A percentile compares a stretch with the other conserved stretches of the same genome.
These are phyloP conservation scores for Ips nitidus DNA, from an alignment of 1,140 invertebrate species.

Conservation along the genomic window DNA sequence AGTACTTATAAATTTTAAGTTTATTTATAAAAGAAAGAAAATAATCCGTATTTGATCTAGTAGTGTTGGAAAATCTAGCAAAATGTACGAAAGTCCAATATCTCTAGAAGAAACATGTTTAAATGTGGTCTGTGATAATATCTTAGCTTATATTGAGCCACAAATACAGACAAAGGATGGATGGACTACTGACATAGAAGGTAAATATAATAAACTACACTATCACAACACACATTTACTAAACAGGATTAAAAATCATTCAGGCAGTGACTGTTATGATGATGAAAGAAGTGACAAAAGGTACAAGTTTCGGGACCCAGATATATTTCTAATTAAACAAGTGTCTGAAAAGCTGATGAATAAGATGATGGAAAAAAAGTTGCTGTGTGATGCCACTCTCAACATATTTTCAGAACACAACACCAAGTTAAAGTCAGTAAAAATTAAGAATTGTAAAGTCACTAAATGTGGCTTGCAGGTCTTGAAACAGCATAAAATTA, in stretches of 20 bases:
- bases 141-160: conserved; percentile 56
- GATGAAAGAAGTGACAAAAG: conserved; percentile 27
- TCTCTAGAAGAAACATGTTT: conserved; percentile 69
- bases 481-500: conserved; percentile 67
- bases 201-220: conserved; percentile 6
- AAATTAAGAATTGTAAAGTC: conserved; percentile 61
- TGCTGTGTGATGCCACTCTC: conserved; percentile 65
- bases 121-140: conserved; percentile 70
- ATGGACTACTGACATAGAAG: conserved; percentile 20
- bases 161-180: conserved; percentile 31
- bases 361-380: conserved; percentile 64
- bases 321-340: conserved; percentile 67
- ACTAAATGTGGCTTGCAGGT: conserved; percentile 66
- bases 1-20: too few species aligned
- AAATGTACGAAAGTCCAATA: conserved; percentile 66
- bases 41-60: too few species aligned
- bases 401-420: conserved; percentile 66
- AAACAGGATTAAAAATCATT: too few species aligned
- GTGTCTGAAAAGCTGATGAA: conserved; percentile 68
- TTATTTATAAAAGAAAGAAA: too few species aligned
- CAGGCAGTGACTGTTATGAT: conserved; percentile 28
- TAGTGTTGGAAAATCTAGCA: conserved; percentile 7
- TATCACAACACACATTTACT: too few species aligned
- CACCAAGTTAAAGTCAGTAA: conserved; percentile 60
- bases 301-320: conserved; percentile 61